Evolutionary conservation across 2,113 vertebrate genomes (phyloP), one percentile per base, ranked within the genome.

Genomic region (Neopipo cinnamomea): DNA sequence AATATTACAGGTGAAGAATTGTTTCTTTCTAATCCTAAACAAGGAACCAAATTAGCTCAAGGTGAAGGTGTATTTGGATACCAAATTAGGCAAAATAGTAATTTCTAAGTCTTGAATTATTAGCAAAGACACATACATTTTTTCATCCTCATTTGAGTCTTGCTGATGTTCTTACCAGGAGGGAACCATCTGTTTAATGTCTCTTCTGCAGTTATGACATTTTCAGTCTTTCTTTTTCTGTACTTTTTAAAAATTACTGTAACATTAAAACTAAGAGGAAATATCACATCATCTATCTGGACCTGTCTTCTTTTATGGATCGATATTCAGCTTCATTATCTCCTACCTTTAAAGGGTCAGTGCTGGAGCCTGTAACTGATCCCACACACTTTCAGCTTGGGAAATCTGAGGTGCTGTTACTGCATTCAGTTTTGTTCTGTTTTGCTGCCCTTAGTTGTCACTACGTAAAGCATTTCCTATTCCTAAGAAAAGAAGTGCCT

Each of bases 391-490:
- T 92, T 96, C 85, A 93, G 78, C 59, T 74, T 91, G 91, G 81
- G 95, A 96, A 97, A 95, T 58, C 30, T 65, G 95, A 97, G 72
- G 91, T 80, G 1, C 68, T 91, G 42, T 81, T 74, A 4, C 27
- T 52, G 74, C 80, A 81, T 87, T 89, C 85, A 80, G 58, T 91
- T 97, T 94, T 94, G 61, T 78, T 97, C 95, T 95, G 78, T 94
- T 93, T 91, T 61, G 79, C 91, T 96, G 53, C 76, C 89, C 65
- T 95, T 52, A 13, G 83, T 91, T 97, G 96, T 97, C 91, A 95
- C 85, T 94, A 97, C 93, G 96, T 97, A 97, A 91, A 97, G 95
- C 94, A 95, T 96, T 97, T 94, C 73, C 84, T 92, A 87, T 96
- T 97, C 95, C 95, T 93, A 95, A 92, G 96, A 97, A 97, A 89